Percentiles rank a stretch among this genome's conserved stretches.
These are phyloP conservation scores for Oreocharis arfaki DNA, from an alignment of 2,113 vertebrate genomes.

Conservation along the genomic window DNA sequence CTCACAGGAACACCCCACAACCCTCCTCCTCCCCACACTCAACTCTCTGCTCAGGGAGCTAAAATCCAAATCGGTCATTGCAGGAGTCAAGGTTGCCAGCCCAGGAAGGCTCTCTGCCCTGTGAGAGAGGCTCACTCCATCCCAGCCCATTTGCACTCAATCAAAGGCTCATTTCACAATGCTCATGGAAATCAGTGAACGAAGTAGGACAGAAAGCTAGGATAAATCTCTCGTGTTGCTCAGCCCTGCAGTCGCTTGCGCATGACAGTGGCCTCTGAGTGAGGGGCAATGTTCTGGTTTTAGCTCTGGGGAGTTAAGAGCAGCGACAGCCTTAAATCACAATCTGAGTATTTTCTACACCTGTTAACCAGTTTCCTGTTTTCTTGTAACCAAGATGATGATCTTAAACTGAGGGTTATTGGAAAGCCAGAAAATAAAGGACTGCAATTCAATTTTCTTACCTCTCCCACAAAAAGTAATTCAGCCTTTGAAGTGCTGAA, in stretches of 20 bases:
- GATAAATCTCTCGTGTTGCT: background rate
- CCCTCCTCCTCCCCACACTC: background rate
- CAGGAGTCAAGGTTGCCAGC: background rate
- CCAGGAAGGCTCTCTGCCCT: background rate
- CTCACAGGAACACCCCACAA: background rate
- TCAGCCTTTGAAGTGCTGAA: constrained; percentile 17
- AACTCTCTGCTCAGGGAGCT: background rate
- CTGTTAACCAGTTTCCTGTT: constrained; percentile 41
- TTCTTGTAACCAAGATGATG: constrained; percentile 33
- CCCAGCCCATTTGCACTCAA: fast-evolving
- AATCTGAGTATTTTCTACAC: background rate
- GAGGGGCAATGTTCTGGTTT: background rate
- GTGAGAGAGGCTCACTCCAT: background rate
- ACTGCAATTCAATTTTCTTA: constrained; percentile 58
- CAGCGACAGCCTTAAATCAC: constrained; percentile 20
- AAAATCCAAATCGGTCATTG: background rate
- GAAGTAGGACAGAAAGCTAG: background rate
- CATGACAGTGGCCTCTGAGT: background rate
- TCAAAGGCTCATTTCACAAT: background rate
- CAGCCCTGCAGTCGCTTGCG: background rate
- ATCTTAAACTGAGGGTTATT: constrained; percentile 29
- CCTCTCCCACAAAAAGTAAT: constrained; percentile 47
- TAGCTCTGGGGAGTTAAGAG: background rate
- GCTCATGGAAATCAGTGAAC: background rate
- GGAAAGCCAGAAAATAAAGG: constrained; percentile 44